Conservation (phyloP, 2,888 invertebrate genomes). For the Taenaris catops region DNA sequence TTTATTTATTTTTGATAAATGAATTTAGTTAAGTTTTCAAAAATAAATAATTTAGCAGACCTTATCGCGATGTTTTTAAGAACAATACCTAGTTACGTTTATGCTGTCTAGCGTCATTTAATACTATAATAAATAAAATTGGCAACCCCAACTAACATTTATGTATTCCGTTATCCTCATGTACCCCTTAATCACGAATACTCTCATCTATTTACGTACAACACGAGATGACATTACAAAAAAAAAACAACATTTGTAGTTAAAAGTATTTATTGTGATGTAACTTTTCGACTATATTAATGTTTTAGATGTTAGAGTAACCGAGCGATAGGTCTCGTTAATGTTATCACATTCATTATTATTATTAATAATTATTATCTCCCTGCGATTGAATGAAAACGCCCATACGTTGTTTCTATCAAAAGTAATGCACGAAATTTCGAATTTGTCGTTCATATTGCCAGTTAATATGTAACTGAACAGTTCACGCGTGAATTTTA, state of each 20-base stretch:
- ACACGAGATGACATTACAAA: constrained; percentile 12
- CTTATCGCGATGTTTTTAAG: too few relatives aligned
- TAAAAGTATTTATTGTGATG: constrained; percentile 74
- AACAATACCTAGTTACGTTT: too few relatives aligned
- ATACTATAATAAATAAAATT: neutral
- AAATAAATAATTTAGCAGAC: too few relatives aligned
- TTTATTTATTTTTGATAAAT: too few relatives aligned
- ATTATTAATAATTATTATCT: constrained; percentile 23
- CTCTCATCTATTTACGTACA: constrained; percentile 11
- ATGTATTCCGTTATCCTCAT: constrained; percentile 4
- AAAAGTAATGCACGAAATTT: constrained; percentile 11
- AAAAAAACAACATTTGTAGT: constrained; percentile 44
- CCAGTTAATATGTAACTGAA: constrained; percentile 42
- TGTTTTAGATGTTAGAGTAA: constrained; percentile 18
- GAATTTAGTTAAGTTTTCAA: too few relatives aligned
- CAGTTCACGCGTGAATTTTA: constrained; percentile 34
- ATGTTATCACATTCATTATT: constrained; percentile 35
- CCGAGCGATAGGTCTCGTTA: constrained; percentile 37
- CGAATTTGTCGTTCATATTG: constrained; percentile 47
- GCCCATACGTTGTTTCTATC: too few relatives aligned
- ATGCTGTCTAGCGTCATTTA: too few relatives aligned
- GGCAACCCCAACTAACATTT: constrained; percentile 7
- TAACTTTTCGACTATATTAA: constrained; percentile 42
- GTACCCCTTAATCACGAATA: constrained; percentile 2
- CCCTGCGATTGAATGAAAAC: constrained; percentile 24